phyloP scores from a whole-genome alignment of 2,113 vertebrate genomes.

The Phoenicopterus ruber region DNA sequence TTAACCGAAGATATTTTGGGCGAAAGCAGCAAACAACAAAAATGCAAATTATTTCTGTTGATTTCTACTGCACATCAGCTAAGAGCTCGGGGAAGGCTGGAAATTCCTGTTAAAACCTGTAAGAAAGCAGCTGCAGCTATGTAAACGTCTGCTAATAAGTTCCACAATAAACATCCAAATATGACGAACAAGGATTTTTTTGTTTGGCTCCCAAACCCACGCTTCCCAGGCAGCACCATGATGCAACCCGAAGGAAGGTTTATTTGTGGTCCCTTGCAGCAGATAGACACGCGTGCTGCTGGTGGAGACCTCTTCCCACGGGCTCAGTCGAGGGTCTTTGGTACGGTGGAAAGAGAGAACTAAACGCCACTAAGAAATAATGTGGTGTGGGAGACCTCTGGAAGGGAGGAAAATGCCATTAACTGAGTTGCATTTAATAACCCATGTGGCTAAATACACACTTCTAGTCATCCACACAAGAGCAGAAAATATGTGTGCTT shows the following conservation, averaged over 20 bases:
- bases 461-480: background rate
- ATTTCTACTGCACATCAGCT: background rate
- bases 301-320: background rate
- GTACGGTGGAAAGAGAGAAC: background rate
- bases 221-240: background rate
- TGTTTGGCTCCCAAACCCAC: background rate
- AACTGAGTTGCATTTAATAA: background rate
- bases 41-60: background rate
- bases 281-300: background rate
- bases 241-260: background rate
- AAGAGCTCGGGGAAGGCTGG: background rate
- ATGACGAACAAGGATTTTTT: background rate
- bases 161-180: background rate
- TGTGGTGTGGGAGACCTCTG: background rate
- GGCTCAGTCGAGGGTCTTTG: background rate
- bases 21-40: background rate
- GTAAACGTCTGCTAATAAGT: background rate
- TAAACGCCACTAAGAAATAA: background rate
- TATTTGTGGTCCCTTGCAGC: background rate
- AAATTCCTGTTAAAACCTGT: background rate
- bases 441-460: background rate
- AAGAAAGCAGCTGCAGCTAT: background rate
- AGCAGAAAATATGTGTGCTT: background rate
- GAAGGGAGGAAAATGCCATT: background rate
- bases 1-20: background rate